These are phyloP conservation scores for Neosilurus mollespiculum DNA, from an alignment of 2,797 vertebrate genomes.

Conservation along the genomic window DNA sequence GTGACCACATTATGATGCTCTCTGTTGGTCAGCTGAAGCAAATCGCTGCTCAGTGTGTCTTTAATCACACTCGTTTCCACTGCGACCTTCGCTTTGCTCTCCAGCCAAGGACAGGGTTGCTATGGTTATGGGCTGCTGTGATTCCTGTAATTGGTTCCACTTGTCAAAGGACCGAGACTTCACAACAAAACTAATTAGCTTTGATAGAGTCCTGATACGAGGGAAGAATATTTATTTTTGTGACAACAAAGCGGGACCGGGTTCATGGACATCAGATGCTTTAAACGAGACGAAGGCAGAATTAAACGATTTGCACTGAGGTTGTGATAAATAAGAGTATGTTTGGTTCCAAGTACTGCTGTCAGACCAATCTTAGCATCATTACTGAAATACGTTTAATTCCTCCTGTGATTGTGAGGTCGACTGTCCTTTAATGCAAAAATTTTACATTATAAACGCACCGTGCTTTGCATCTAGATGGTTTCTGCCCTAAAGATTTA, in stretches of 20 bases:
- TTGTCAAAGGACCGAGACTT: conserved; percentile 60
- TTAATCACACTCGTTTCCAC: conserved; percentile 20
- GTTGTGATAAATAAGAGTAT: no score
- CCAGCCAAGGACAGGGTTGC: conserved; percentile 57
- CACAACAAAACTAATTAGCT: conserved; percentile 67
- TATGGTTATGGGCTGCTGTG: conserved; percentile 69
- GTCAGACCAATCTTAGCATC: background rate
- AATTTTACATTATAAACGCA: no score
- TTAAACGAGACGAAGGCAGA: background rate
- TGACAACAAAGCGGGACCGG: background rate
- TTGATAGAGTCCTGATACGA: conserved; percentile 50
- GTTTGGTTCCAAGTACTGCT: no score
- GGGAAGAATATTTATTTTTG: background rate
- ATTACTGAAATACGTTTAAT: background rate
- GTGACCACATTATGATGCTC: background rate
- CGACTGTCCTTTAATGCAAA: background rate
- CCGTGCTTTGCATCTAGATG: background rate
- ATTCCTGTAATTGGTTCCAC: conserved; percentile 64
- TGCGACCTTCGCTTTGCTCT: conserved; percentile 8
- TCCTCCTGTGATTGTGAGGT: background rate
- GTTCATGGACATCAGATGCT: background rate
- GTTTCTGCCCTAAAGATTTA: background rate
- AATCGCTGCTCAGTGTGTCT: conserved; percentile 27
- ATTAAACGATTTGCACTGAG: background rate
- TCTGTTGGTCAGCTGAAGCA: conserved; percentile 22